Percentiles rank a stretch among this genome's conserved stretches.
Evolutionary conservation across 2,797 vertebrate genomes (phyloP).

Genomic region (Petrocephalus sullivani): DNA sequence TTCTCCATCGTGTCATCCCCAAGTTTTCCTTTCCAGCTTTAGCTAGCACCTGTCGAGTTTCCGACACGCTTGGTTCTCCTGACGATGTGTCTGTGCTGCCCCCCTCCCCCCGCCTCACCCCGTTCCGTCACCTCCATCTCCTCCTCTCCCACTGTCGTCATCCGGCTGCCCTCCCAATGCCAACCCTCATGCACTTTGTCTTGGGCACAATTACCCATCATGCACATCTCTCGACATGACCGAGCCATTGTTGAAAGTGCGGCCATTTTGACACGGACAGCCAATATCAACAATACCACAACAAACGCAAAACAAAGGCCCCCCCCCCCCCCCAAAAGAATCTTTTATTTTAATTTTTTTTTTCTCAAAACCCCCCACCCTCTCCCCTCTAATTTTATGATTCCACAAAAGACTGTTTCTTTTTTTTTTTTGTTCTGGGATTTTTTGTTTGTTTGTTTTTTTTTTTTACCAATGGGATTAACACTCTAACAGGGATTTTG

Average conservation of each 20-base stretch:
- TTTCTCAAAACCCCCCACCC: constrained; percentile 12
- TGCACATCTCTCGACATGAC: constrained; percentile 19
- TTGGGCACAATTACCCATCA: constrained; percentile 35
- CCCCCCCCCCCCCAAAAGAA: constrained; percentile 21
- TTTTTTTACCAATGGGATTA: constrained; percentile 61
- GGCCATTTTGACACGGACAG: constrained; percentile 61
- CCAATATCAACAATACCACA: constrained; percentile 48
- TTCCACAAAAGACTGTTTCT: constrained; percentile 43
- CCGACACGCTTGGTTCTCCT: background rate
- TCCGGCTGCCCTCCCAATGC: constrained; percentile 27
- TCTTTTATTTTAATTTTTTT: constrained; percentile 27
- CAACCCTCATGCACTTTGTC: constrained; percentile 43
- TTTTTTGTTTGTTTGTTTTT: constrained; percentile 37
- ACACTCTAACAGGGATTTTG: constrained; percentile 80
- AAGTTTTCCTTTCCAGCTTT: background rate
- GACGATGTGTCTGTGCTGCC: background rate
- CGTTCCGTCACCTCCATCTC: constrained; percentile 8
- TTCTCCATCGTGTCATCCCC: background rate
- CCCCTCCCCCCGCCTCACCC: background rate
- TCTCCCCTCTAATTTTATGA: constrained; percentile 43
- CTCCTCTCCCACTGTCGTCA: background rate
- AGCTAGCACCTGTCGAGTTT: constrained; percentile 3
- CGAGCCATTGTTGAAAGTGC: constrained; percentile 34
- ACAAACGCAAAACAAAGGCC: constrained; percentile 12
- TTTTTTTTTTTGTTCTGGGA: constrained; percentile 43